Evolutionary conservation across 2,888 invertebrate genomes (phyloP), one percentile per base, ranked within the genome.

Genomic region (Diaperis boleti): DNA sequence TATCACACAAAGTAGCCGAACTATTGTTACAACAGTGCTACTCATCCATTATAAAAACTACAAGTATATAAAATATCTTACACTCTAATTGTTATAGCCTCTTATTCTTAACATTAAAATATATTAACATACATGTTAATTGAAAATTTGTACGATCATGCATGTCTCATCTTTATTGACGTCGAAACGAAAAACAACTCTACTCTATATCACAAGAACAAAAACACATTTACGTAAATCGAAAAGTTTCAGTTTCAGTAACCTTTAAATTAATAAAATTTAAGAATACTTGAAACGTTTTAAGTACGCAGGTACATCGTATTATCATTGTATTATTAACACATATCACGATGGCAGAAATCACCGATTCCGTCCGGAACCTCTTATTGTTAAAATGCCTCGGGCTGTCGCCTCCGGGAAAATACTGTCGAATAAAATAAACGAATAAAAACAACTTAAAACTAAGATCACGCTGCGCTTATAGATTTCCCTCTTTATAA

Each of bases 401-500:
- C 45, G 2, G 1, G n/a, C 17, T 13, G 20, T 22, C 15, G 15
- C 8, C 14, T 31, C 20, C 7, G n/a, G n/a, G n/a, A n/a, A 13
- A 64, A 64, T 59, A 59, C 59, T 59, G 55, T 64, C n/a, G n/a
- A n/a, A n/a, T 39, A 49, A 60, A 52, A 41, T 11, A 56, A 49
- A 47, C 18, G 29, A 45, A 66, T 33, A 37, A 45, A 62, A 26
- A 44, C 45, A 54, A 73, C 67, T 70, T 73, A 75, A 73, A 74
- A 66, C 73, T 75, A 74, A 74, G 66, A 76, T 76, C 76, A 76
- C 76, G 76, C 75, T 75, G 68, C 73, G 76, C 76, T 76, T 76
- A 60, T 72, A 67, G 56, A 69, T 70, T 69, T 69, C 64, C 68
- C 65, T 67, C 59, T 63, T 64, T 70, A 72, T 72, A 73, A 73